Conservation (phyloP, 2,797 vertebrate species). For the Furcifer pardalis region DNA sequence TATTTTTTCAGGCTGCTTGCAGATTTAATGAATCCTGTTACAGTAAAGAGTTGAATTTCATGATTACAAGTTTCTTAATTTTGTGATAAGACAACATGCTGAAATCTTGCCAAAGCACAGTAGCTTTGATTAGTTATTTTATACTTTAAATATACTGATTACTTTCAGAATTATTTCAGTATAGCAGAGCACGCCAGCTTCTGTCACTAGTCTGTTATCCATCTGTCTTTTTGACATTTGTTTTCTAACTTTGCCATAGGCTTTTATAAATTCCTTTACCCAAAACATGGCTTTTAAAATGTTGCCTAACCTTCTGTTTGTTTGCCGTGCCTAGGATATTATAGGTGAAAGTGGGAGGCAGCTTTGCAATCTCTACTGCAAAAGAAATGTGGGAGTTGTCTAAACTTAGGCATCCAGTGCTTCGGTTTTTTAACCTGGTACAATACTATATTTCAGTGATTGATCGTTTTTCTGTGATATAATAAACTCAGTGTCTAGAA, state of each 20-base stretch:
- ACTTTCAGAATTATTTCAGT: background rate
- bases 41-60: background rate
- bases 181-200: background rate
- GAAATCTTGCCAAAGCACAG: background rate
- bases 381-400: background rate
- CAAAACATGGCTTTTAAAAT: background rate
- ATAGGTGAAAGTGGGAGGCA: background rate
- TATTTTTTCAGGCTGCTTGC: background rate
- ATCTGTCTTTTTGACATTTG: background rate
- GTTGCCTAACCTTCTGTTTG: no score
- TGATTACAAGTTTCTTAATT: background rate
- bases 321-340: background rate
- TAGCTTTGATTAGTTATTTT: background rate
- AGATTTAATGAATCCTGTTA: background rate
- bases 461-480: constrained; percentile 9
- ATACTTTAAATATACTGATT: background rate
- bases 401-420: background rate
- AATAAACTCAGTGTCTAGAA: constrained; percentile 39
- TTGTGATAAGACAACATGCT: no score
- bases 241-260: background rate
- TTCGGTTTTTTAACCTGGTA: background rate
- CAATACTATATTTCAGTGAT: background rate
- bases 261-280: background rate
- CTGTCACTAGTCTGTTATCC: background rate
- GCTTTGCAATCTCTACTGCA: background rate